Conservation (phyloP, 1,140 invertebrate species). For the Drosophila tani region DNA sequence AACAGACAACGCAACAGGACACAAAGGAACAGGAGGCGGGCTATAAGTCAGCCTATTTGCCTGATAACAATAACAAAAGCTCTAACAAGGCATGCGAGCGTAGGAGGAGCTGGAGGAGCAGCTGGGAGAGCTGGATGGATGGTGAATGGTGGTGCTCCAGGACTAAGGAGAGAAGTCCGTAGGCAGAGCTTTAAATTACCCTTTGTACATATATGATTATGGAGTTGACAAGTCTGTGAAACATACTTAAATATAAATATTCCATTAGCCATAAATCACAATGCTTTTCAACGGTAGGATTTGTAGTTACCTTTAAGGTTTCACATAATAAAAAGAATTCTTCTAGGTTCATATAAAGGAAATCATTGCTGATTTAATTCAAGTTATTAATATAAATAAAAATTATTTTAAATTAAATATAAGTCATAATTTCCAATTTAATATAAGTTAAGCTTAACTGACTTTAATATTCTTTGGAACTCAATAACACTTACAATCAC, state of each 20-base stretch:
- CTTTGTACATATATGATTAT: slow-evolving; percentile 23
- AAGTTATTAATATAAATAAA: no score
- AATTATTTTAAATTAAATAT: no score
- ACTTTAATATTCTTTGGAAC: no score
- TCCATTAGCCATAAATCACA: slow-evolving; percentile 12
- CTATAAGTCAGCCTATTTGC: slow-evolving; percentile 67
- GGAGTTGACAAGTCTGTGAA: slow-evolving; percentile 11
- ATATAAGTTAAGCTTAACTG: no score
- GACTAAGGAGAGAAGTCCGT: not conserved
- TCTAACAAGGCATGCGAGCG: slow-evolving; percentile 34
- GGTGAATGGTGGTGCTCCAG: not conserved
- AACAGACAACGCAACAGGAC: slow-evolving; percentile 44
- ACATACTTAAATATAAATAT: slow-evolving; percentile 11
- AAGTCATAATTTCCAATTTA: no score
- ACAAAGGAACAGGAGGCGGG: slow-evolving; percentile 46
- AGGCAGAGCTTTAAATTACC: slow-evolving; percentile 21
- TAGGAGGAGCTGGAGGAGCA: slow-evolving; percentile 1
- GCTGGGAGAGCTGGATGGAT: not conserved
- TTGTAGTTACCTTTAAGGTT: not conserved
- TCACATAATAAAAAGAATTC: no score
- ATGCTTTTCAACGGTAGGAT: not conserved
- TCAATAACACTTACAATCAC: slow-evolving; percentile 17
- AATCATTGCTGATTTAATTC: no score
- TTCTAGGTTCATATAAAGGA: not conserved
- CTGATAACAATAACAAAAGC: slow-evolving; percentile 69